Base-by-base conservation (phyloP, 2,888 invertebrate genomes). In the Leptogaster cylindrica region DNA sequence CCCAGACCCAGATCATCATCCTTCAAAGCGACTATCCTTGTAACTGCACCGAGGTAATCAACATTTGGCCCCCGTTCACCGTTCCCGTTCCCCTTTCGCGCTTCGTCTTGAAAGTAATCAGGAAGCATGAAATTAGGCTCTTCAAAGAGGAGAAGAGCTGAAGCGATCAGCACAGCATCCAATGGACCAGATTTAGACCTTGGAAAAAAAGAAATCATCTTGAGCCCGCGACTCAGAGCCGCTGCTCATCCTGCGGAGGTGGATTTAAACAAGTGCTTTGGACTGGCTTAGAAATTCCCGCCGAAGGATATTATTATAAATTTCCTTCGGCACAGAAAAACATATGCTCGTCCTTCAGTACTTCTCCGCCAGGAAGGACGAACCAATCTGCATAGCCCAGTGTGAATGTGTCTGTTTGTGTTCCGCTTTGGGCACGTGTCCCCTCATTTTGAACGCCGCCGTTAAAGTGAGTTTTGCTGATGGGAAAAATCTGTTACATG, bases 81-180 rank as follows among this genome's bases (percentile, higher is more conserved):
- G n/a, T 39, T 58, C 41, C 58, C 58, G 58, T 23, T 20, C 23
- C 14, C 58, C 33, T 52, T 23, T 31, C 39, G 23, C 41, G 39
- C 25, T 25, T 58, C 23, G 23, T 58, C 58, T 58, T 58, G 27
- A 58, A 58, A 58, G 58, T 58, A 58, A 58, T 58, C 58, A 58
- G 58, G 58, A 41, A 58, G 58, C 58, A 58, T 58, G 58, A 58
- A 58, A 58, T 58, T 58, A 58, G 58, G 58, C 58, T 58, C 58
- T 58, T 58, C 58, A 58, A 18, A 36, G 31, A 58, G 58, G 46
- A 20, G 18, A 46, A 46, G 41, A 39, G 58, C 39, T 23, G 25
- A 58, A 58, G 27, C 58, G 39, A 58, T 58, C 58, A 58, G 58
- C 39, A 58, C 58, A 39, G 36, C 58, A 58, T 58, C 58, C 58